Conservation (phyloP, 64 coral and sea anemone genomes). For the Astreopora myriophthalma region DNA sequence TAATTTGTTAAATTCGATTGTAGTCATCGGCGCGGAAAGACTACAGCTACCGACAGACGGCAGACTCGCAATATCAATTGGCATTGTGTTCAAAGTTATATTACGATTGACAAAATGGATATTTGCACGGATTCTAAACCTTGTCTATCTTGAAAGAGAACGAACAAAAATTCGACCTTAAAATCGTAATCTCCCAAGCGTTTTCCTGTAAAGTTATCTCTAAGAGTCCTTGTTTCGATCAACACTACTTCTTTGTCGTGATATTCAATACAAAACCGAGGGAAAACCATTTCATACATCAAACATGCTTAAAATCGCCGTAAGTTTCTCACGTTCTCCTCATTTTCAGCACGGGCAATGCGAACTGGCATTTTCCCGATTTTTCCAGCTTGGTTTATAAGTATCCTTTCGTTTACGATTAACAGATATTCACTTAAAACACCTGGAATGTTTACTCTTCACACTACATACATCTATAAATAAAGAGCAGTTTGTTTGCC, state of each 20-base stretch:
- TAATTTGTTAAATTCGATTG: neutral
- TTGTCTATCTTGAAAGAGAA: neutral
- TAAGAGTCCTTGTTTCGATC: too few relatives aligned
- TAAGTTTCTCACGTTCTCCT: too few relatives aligned
- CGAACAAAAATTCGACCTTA: neutral
- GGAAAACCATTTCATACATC: too few relatives aligned
- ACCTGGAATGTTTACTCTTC: neutral
- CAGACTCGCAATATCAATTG: neutral
- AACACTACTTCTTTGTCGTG: too few relatives aligned
- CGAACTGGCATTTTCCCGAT: neutral
- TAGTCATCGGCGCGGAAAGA: neutral
- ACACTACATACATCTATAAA: neutral
- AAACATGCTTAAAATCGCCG: too few relatives aligned
- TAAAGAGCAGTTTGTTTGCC: neutral
- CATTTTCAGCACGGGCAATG: too few relatives aligned
- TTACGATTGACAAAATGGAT: neutral
- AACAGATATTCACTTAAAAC: neutral
- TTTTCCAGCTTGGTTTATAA: neutral
- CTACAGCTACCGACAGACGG: neutral
- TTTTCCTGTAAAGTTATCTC: neutral
- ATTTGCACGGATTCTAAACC: neutral
- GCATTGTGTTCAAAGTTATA: neutral
- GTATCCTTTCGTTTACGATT: neutral
- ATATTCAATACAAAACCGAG: too few relatives aligned
- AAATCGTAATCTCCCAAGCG: neutral